Evolutionary conservation across 2,888 invertebrate genomes (phyloP).

Genomic region (Eledona agricola): DNA sequence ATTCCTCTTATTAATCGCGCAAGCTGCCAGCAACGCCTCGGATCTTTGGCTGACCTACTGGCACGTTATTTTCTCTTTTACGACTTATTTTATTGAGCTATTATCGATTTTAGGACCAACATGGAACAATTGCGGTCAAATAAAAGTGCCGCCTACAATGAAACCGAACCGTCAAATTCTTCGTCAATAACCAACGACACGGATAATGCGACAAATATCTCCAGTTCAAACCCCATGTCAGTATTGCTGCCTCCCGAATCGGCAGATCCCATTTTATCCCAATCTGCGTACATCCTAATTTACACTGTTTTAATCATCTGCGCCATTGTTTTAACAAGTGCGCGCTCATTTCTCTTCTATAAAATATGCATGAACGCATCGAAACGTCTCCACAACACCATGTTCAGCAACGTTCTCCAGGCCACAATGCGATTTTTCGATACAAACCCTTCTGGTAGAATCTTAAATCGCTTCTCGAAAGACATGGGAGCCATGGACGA

Average conservation of each 20-base stretch:
- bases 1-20: conserved; percentile 71
- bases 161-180: neutral
- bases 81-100: neutral
- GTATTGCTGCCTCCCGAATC: too few species aligned
- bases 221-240: neutral
- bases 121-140: conserved; percentile 56
- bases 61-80: conserved; percentile 62
- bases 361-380: conserved; percentile 80
- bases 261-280: conserved; percentile 7
- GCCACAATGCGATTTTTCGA: conserved; percentile 87
- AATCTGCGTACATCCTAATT: conserved; percentile 63
- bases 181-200: conserved; percentile 6
- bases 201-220: neutral
- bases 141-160: neutral
- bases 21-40: conserved; percentile 73
- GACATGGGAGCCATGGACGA: conserved; percentile 85
- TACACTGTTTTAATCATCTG: conserved; percentile 69
- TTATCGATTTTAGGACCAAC: conserved; percentile 58
- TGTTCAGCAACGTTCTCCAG: conserved; percentile 79
- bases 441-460: conserved; percentile 81
- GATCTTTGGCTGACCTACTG: conserved; percentile 84
- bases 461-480: conserved; percentile 85
- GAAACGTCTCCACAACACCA: conserved; percentile 76
- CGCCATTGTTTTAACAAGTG: conserved; percentile 70
- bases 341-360: conserved; percentile 75